phyloP scores from a whole-genome alignment of 2,797 vertebrate genomes.

The Euthynnus affinis region DNA sequence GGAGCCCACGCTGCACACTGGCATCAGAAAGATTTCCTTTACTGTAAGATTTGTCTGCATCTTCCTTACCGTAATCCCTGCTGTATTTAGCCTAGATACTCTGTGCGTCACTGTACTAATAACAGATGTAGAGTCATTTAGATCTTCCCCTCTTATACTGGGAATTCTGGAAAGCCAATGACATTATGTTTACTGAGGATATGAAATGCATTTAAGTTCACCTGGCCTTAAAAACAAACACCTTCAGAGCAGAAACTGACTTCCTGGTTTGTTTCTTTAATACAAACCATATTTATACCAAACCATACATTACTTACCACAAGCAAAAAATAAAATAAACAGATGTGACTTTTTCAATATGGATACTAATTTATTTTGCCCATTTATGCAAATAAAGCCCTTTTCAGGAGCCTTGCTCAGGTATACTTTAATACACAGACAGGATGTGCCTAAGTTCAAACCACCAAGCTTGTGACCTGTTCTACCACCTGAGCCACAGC shows the following conservation, averaged over 20 bases:
- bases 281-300: background rate
- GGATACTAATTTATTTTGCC: background rate
- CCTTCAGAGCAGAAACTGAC: background rate
- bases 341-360: background rate
- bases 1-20: background rate
- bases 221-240: background rate
- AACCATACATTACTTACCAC: background rate
- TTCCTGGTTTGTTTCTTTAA: too few species aligned
- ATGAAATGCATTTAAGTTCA: background rate
- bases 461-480: background rate
- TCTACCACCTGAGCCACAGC: background rate
- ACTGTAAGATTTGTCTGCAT: slow-evolving; percentile 14
- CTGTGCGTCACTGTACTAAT: slow-evolving; percentile 5
- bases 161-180: background rate
- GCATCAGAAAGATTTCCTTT: slow-evolving; percentile 6
- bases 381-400: background rate
- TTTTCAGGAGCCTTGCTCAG: background rate
- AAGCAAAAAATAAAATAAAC: background rate
- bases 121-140: slow-evolving; percentile 13
- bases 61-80: slow-evolving; percentile 7
- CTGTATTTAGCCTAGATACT: slow-evolving; percentile 13
- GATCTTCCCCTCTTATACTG: background rate
- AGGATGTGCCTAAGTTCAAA: background rate
- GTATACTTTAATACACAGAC: background rate
- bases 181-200: background rate